Percentiles rank a stretch among this genome's conserved stretches.
Conservation (phyloP, 1,140 invertebrate genomes). For the Macrobrachium rosenbergii region DNA sequence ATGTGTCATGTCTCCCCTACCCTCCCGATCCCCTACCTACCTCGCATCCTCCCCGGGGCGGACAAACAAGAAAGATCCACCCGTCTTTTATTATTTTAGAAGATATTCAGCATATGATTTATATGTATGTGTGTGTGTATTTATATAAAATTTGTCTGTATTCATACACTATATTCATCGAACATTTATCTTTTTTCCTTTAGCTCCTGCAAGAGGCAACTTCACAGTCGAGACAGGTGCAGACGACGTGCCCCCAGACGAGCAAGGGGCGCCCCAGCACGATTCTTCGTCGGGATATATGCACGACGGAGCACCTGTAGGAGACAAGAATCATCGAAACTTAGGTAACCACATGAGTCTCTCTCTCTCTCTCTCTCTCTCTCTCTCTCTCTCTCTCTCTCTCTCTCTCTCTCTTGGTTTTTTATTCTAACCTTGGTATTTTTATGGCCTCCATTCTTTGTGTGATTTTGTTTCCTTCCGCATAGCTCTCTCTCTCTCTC, state of each 20-base stretch:
- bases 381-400: not conserved
- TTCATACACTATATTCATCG: not conserved
- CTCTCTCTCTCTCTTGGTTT: not conserved
- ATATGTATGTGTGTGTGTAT: not conserved
- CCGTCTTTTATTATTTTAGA: no score
- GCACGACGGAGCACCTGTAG: slow-evolving; percentile 23
- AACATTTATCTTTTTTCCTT: not conserved
- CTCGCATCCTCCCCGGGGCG: no score
- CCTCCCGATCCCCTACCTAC: no score
- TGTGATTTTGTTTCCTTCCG: not conserved
- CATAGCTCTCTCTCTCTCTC: not conserved
- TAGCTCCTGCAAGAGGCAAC: slow-evolving; percentile 73
- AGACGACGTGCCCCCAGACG: slow-evolving; percentile 66
- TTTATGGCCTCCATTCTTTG: no score
- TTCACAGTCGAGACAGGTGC: slow-evolving; percentile 76
- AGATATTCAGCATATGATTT: no score
- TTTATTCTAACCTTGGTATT: no score
- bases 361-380: not conserved
- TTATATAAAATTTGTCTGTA: not conserved
- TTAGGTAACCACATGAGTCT: slow-evolving; percentile 3
- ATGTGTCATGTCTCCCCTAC: no score
- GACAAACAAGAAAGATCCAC: no score
- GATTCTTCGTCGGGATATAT: slow-evolving; percentile 49
- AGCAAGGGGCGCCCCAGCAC: slow-evolving; percentile 2
- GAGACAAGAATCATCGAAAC: slow-evolving; percentile 29